Conservation (phyloP, 2,888 invertebrate genomes). For the Protophormia terraenovae region DNA sequence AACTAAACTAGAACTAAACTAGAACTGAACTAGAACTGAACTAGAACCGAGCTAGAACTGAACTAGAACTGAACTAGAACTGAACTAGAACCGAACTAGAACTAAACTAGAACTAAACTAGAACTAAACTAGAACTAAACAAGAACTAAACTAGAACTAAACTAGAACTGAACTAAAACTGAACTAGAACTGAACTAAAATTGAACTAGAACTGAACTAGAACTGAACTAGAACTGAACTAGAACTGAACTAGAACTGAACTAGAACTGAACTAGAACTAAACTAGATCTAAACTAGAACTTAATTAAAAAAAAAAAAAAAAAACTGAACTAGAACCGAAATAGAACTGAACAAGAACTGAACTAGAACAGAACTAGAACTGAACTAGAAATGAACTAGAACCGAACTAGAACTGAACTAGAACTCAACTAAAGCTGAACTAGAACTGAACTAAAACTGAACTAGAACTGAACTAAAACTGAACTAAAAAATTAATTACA, state of each 20-base stretch:
- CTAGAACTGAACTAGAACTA: neutral
- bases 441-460: neutral
- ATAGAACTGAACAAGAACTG: neutral
- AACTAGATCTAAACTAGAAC: neutral
- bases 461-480: neutral
- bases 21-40: no score
- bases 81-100: no score
- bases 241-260: neutral
- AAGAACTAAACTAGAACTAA: no score
- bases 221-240: neutral
- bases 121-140: no score
- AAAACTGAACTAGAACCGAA: neutral
- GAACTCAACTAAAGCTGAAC: neutral
- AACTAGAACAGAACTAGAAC: neutral
- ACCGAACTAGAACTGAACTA: neutral
- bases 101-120: no score
- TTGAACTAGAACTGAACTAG: neutral
- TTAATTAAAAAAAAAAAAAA: neutral
- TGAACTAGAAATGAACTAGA: neutral
- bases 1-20: no score
- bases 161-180: neutral
- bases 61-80: no score
- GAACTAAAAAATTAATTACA: no score
- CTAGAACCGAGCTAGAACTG: no score
- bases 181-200: no score